Percentiles rank a stretch among this genome's conserved stretches.
Conservation (phyloP, 2,888 invertebrate genomes). For the Brachyptera putata region DNA sequence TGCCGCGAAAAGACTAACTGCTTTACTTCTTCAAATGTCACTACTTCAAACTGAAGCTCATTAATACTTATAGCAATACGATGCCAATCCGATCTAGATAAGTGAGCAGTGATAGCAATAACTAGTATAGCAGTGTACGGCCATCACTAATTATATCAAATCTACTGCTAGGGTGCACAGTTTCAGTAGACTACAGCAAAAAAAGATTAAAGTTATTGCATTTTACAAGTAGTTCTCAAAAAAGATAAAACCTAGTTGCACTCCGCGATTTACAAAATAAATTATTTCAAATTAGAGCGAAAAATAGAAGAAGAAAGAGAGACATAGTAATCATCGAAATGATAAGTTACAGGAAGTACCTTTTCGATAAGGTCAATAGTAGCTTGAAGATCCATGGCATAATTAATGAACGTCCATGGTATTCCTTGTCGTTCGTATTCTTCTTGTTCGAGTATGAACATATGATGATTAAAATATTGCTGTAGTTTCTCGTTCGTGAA, state of each 20-base stretch:
- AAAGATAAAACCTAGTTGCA: too few species aligned
- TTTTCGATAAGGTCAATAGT: constrained; percentile 78
- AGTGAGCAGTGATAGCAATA: too few species aligned
- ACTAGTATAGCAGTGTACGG: too few species aligned
- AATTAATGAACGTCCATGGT: constrained; percentile 90
- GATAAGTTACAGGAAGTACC: constrained; percentile 53
- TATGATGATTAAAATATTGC: constrained; percentile 92
- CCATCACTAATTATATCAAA: too few species aligned
- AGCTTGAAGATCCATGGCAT: constrained; percentile 84
- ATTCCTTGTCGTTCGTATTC: constrained; percentile 88
- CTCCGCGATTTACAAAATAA: not conserved
- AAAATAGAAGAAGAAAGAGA: not conserved
- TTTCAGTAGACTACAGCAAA: not conserved
- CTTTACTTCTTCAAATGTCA: too few species aligned
- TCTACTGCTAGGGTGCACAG: constrained; percentile 9
- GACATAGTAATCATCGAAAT: not conserved
- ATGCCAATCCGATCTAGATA: too few species aligned
- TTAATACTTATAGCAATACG: too few species aligned
- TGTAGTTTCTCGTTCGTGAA: constrained; percentile 88
- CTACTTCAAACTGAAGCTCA: not conserved
- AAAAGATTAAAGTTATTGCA: not conserved
- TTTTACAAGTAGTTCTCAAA: not conserved
- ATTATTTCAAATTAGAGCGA: not conserved
- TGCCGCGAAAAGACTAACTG: too few species aligned
- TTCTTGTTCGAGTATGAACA: constrained; percentile 92